A percentile compares a stretch with the other conserved stretches of the same genome.
Conservation (phyloP, 1,140 invertebrate species). For the Pectinophora gossypiella region DNA sequence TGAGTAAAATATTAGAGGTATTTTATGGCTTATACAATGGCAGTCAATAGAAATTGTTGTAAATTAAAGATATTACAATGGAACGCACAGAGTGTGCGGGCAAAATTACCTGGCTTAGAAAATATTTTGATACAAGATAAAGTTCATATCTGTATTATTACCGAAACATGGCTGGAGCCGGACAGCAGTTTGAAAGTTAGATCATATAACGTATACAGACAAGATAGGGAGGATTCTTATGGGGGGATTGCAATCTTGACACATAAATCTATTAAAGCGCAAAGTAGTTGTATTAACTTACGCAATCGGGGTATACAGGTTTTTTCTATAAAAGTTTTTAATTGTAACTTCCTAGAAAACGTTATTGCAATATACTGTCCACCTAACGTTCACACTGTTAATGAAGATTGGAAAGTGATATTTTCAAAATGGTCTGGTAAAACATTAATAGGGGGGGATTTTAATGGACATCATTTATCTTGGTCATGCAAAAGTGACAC, state of each 20-base stretch:
- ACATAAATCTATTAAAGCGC: constrained; percentile 18
- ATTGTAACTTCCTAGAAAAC: constrained; percentile 1
- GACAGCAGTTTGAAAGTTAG: constrained; percentile 10
- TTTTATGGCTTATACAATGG: background rate
- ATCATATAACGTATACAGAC: constrained; percentile 21
- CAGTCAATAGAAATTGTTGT: background rate
- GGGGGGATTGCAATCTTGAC: constrained; percentile 25
- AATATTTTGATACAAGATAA: constrained; percentile 15
- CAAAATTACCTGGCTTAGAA: constrained; percentile 17
- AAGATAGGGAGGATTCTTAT: constrained; percentile 23
- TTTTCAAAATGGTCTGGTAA: constrained; percentile 17
- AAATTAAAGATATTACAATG: constrained; percentile 24
- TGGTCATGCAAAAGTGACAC: constrained; percentile 17
- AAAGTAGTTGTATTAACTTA: background rate
- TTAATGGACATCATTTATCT: constrained; percentile 25
- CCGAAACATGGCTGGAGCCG: constrained; percentile 21
- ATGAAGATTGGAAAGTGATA: constrained; percentile 22
- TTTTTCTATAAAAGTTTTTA: background rate
- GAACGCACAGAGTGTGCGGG: constrained; percentile 21
- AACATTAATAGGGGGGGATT: constrained; percentile 23
- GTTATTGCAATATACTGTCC: constrained; percentile 10
- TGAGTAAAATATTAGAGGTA: constrained; percentile 12
- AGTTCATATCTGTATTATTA: constrained; percentile 17
- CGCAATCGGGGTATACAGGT: background rate
- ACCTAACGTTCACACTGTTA: constrained; percentile 9